Evolutionary conservation across 2,797 vertebrate genomes (phyloP).

Genomic region (Hippocampus kuda): DNA sequence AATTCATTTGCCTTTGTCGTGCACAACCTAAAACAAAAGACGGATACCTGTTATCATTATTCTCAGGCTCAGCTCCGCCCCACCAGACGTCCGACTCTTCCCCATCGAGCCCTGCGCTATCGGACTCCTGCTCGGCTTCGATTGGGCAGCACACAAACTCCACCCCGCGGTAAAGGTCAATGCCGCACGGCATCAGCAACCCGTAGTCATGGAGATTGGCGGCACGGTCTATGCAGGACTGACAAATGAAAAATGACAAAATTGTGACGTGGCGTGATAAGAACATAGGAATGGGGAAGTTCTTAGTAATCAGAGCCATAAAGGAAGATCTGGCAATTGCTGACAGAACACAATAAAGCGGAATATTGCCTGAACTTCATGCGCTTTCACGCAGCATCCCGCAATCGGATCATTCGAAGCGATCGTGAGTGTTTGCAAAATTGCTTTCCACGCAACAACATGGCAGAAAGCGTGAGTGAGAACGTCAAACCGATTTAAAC

Average conservation of each 20-base stretch:
- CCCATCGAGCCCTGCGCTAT: slow-evolving; percentile 77
- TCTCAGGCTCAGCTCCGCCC: slow-evolving; percentile 86
- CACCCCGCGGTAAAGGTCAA: slow-evolving; percentile 91
- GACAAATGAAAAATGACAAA: not conserved
- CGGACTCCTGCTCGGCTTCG: slow-evolving; percentile 72
- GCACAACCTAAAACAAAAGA: not conserved
- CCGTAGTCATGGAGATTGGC: slow-evolving; percentile 95
- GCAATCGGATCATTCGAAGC: too few species aligned
- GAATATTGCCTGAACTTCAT: too few species aligned
- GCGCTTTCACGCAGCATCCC: too few species aligned
- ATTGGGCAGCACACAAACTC: slow-evolving; percentile 94
- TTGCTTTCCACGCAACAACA: too few species aligned
- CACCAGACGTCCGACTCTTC: slow-evolving; percentile 96
- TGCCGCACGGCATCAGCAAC: slow-evolving; percentile 93
- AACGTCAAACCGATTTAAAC: too few species aligned
- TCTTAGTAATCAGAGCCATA: too few species aligned
- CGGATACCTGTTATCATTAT: slow-evolving; percentile 79
- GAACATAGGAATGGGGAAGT: not conserved
- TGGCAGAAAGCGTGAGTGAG: too few species aligned
- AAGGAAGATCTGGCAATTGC: too few species aligned
- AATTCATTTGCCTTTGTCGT: too few species aligned
- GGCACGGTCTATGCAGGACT: slow-evolving; percentile 91
- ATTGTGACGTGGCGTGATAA: not conserved
- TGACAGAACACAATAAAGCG: too few species aligned
- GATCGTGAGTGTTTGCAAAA: too few species aligned